Evolutionary conservation across 2,888 invertebrate genomes (phyloP).

Genomic region (Kryphioiulus occultus): DNA sequence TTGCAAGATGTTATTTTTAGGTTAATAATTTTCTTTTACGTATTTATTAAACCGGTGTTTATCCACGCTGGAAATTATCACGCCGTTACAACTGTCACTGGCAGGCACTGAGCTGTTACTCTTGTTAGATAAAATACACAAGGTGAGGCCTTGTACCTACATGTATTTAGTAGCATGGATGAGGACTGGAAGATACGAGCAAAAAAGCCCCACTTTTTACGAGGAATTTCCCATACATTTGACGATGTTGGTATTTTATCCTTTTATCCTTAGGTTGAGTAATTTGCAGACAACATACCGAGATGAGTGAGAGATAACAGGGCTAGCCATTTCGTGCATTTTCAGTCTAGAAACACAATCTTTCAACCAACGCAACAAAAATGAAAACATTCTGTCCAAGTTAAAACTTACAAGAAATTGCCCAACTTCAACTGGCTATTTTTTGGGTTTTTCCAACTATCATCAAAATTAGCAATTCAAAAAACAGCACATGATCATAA

Average conservation of each 20-base stretch:
- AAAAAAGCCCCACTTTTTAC: background rate
- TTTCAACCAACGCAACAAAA: background rate
- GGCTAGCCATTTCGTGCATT: background rate
- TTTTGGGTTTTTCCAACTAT: too few relatives aligned
- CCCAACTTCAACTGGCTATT: too few relatives aligned
- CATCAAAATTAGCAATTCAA: too few relatives aligned
- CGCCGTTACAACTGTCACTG: constrained; percentile 5
- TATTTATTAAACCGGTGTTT: constrained; percentile 39
- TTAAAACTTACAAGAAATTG: too few relatives aligned
- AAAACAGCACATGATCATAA: too few relatives aligned
- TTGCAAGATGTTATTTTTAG: constrained; percentile 22
- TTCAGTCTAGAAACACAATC: background rate
- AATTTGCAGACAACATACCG: background rate
- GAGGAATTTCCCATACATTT: background rate
- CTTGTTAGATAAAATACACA: background rate
- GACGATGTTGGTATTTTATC: background rate
- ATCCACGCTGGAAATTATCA: constrained; percentile 39
- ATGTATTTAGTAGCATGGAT: background rate
- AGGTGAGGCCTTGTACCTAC: background rate
- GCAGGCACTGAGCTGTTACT: background rate
- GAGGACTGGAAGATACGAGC: background rate
- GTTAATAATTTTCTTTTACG: constrained; percentile 33
- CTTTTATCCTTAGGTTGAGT: background rate
- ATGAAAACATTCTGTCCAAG: too few relatives aligned
- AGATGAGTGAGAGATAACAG: background rate